Conservation (phyloP, 2,797 vertebrate genomes). For the Ispidina picta region DNA sequence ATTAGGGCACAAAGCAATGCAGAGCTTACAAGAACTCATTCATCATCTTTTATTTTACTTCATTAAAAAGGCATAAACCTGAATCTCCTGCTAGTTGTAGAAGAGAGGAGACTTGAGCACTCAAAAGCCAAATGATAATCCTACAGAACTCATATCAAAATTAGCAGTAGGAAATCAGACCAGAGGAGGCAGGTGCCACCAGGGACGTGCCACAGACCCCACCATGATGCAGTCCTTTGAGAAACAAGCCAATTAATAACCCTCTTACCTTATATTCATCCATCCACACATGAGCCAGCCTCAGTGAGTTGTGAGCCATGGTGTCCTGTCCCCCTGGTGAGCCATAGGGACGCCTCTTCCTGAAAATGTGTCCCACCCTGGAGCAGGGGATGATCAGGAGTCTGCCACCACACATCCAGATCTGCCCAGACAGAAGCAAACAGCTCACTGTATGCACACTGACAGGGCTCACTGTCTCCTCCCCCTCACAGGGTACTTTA, state of each 20-base stretch:
- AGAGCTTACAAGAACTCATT: not conserved
- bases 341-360: constrained; percentile 93
- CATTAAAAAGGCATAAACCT: not conserved
- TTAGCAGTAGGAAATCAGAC: not conserved
- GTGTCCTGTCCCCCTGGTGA: constrained; percentile 95
- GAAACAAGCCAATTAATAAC: not conserved
- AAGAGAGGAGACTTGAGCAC: not conserved
- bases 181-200: not conserved
- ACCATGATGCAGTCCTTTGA: not conserved
- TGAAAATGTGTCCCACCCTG: constrained; percentile 95
- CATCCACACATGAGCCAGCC: constrained; percentile 95
- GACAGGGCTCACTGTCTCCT: not conserved
- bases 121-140: not conserved
- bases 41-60: not conserved
- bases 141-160: not conserved
- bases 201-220: not conserved
- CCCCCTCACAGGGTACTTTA: not conserved
- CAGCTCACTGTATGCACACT: not conserved
- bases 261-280: constrained; percentile 92
- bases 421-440: constrained; percentile 76
- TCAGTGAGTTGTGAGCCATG: constrained; percentile 94
- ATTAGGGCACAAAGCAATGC: not conserved
- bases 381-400: constrained; percentile 95
- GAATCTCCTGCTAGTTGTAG: not conserved
- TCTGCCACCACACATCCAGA: constrained; percentile 97